A percentile compares a stretch with the other conserved stretches of the same genome.
These are phyloP conservation scores for Cryptocheilus praepositus DNA, from an alignment of 2,888 invertebrate species.

Conservation along the genomic window DNA sequence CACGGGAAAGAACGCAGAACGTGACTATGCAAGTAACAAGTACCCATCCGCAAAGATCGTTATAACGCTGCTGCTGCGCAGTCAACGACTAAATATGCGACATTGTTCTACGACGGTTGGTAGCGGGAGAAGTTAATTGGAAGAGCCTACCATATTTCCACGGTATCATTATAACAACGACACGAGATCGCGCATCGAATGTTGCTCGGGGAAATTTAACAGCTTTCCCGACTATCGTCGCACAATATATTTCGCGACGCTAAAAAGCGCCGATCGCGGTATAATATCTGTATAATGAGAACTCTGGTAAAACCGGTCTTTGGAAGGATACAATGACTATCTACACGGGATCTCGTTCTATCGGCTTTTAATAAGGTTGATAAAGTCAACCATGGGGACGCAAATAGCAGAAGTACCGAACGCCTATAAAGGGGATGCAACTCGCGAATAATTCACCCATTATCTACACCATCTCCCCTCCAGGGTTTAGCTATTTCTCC, in stretches of 20 bases:
- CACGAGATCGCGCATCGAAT: too few species aligned
- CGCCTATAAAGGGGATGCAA: constrained; percentile 61
- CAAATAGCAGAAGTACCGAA: constrained; percentile 43
- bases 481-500: constrained; percentile 65
- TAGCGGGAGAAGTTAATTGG: too few species aligned
- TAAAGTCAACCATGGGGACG: constrained; percentile 66
- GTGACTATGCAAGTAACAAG: too few species aligned
- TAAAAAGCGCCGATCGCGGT: constrained; percentile 50
- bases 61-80: too few species aligned
- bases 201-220: too few species aligned
- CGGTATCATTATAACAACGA: too few species aligned
- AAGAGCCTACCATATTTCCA: too few species aligned
- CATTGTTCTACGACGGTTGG: too few species aligned
- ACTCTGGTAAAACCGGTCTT: constrained; percentile 48
- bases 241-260: constrained; percentile 23
- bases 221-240: too few species aligned
- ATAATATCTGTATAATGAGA: constrained; percentile 56
- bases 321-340: constrained; percentile 53
- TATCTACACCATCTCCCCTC: constrained; percentile 72
- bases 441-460: constrained; percentile 72
- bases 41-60: too few species aligned
- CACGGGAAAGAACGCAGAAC: too few species aligned
- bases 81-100: too few species aligned
- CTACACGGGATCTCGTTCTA: constrained; percentile 67
- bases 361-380: constrained; percentile 73